Conservation (phyloP, 2,113 vertebrate genomes). For the Dasypus novemcinctus region DNA sequence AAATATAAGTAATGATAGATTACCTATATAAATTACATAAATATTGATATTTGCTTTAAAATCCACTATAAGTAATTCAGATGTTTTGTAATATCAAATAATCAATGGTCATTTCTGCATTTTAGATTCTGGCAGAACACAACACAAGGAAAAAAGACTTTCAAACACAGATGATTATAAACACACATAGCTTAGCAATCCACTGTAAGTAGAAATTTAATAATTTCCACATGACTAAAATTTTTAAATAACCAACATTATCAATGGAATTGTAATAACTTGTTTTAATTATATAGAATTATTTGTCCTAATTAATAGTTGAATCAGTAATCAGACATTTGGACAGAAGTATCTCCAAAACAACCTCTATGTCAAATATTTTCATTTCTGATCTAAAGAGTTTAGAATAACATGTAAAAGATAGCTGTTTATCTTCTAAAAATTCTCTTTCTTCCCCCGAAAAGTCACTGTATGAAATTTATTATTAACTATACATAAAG, state of each 20-base stretch:
- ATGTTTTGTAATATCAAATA: background rate
- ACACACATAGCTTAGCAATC: background rate
- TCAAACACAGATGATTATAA: background rate
- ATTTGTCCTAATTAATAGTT: background rate
- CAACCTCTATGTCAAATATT: background rate
- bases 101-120: background rate
- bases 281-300: background rate
- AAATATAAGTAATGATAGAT: background rate
- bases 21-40: background rate
- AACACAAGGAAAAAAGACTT: background rate
- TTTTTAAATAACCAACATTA: background rate
- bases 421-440: background rate
- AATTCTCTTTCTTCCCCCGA: background rate
- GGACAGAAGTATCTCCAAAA: background rate
- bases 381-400: background rate
- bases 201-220: background rate
- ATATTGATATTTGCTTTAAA: background rate
- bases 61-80: background rate
- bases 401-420: background rate
- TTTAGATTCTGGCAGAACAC: background rate
- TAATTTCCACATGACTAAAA: background rate
- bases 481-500: background rate
- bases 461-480: background rate
- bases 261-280: background rate
- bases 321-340: background rate